A percentile compares a stretch with the other conserved stretches of the same genome.
Conservation (phyloP, 2,113 vertebrate species). For the Sialia sialis region DNA sequence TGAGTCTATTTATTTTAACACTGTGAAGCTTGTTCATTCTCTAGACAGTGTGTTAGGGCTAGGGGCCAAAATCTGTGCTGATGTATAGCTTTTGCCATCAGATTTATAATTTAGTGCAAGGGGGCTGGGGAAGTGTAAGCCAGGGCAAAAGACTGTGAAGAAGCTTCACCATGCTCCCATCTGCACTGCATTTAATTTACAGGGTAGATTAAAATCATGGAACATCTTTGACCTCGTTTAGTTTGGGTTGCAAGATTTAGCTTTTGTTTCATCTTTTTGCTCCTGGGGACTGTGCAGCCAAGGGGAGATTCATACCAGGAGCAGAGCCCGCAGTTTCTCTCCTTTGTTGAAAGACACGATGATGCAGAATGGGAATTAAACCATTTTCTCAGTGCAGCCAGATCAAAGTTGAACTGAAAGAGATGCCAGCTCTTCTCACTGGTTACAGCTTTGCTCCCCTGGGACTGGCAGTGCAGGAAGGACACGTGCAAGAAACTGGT, state of each 20-base stretch:
- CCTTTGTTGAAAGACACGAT: fast-evolving
- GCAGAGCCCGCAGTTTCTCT: not conserved
- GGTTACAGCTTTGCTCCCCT: constrained; percentile 25
- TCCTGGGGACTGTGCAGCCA: not conserved
- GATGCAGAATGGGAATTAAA: not conserved
- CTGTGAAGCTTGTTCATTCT: constrained; percentile 18
- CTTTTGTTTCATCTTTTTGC: not conserved
- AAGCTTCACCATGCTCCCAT: not conserved
- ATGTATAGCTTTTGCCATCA: not conserved
- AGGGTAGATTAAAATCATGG: not conserved
- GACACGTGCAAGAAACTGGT: not conserved
- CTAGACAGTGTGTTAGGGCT: not conserved
- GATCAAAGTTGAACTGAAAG: constrained; percentile 4
- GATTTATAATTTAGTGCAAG: not conserved
- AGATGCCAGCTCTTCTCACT: constrained; percentile 10
- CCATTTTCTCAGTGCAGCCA: not conserved
- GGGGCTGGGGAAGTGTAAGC: not conserved
- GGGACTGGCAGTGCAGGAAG: constrained; percentile 10
- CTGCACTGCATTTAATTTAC: not conserved
- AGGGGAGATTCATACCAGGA: not conserved
- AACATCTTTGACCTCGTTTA: not conserved
- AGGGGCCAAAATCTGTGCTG: not conserved
- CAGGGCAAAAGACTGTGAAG: not conserved
- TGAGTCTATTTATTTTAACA: constrained; percentile 40
- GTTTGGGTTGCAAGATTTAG: constrained; percentile 14